Evolutionary conservation across 1,140 invertebrate species (phyloP).

Genomic region (Macrobrachium rosenbergii): DNA sequence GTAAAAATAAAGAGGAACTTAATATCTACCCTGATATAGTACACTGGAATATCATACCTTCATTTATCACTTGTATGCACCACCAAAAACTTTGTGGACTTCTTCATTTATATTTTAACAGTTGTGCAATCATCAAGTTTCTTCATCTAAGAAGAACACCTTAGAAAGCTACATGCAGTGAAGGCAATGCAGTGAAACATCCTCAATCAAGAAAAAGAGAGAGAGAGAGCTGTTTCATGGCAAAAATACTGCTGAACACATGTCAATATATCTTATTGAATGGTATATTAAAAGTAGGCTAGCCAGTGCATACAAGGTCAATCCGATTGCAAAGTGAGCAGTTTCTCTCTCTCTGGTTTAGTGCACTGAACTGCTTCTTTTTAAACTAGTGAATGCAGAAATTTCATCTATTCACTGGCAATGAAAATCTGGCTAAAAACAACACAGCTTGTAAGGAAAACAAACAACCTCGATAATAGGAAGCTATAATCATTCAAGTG

Average conservation of each 20-base stretch:
- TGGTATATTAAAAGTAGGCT: conserved; percentile 36
- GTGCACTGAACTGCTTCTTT: conserved; percentile 26
- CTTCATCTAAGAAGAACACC: conserved; percentile 47
- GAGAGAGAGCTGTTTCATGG: conserved; percentile 38
- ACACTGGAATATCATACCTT: conserved; percentile 61
- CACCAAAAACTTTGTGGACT: conserved; percentile 56
- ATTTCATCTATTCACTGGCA: not conserved
- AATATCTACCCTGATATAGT: conserved; percentile 66
- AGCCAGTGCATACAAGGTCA: conserved; percentile 56
- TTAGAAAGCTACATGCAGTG: conserved; percentile 54
- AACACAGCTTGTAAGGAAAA: too few relatives aligned
- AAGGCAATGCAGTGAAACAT: conserved; percentile 48
- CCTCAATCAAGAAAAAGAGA: not conserved
- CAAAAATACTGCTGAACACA: conserved; percentile 43
- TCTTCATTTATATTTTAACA: conserved; percentile 14
- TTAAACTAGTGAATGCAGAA: conserved; percentile 18
- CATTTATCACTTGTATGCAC: conserved; percentile 63
- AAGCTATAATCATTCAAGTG: too few relatives aligned
- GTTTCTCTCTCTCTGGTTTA: conserved; percentile 8
- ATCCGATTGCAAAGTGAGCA: conserved; percentile 11
- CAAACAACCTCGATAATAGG: too few relatives aligned
- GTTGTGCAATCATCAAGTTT: conserved; percentile 46
- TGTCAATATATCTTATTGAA: not conserved
- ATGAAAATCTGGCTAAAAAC: too few relatives aligned
- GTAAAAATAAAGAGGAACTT: conserved; percentile 65